phyloP scores from a whole-genome alignment of 2,888 invertebrate species.

The Conus canariensis region DNA sequence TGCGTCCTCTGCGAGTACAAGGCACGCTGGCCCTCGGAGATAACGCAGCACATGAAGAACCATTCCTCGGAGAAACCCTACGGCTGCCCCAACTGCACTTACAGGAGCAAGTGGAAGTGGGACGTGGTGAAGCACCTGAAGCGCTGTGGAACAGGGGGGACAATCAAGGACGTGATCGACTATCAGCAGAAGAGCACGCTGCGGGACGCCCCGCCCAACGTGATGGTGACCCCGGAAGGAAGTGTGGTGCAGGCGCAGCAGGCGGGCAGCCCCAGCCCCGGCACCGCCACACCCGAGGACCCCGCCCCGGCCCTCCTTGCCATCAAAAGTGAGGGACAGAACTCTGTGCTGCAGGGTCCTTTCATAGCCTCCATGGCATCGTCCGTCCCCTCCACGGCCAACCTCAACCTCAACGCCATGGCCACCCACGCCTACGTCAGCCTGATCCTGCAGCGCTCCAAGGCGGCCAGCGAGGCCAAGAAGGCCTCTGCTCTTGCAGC shows the following conservation, averaged over 20 bases:
- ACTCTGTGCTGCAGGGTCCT: neutral
- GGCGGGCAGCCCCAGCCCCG: constrained; percentile 25
- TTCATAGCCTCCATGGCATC: neutral
- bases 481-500: neutral
- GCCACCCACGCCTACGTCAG: neutral
- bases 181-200: constrained; percentile 64
- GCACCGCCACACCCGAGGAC: neutral
- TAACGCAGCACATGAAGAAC: constrained; percentile 79
- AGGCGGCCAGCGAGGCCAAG: neutral
- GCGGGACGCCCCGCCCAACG: constrained; percentile 71
- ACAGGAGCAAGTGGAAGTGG: constrained; percentile 79
- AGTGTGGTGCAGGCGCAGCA: constrained; percentile 55
- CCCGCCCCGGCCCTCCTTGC: neutral
- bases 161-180: constrained; percentile 77
- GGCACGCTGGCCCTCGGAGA: constrained; percentile 78
- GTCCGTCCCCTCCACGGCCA: neutral
- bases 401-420: neutral
- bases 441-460: neutral
- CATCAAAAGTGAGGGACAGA: neutral
- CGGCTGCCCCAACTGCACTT: constrained; percentile 77
- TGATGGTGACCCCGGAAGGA: constrained; percentile 68
- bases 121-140: constrained; percentile 78
- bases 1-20: constrained; percentile 77
- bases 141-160: constrained; percentile 81
- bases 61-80: constrained; percentile 78